Percentiles rank a stretch among this genome's conserved stretches.
phyloP scores from a whole-genome alignment of 1,140 invertebrate genomes.

The Pachypeltis micranthus region DNA sequence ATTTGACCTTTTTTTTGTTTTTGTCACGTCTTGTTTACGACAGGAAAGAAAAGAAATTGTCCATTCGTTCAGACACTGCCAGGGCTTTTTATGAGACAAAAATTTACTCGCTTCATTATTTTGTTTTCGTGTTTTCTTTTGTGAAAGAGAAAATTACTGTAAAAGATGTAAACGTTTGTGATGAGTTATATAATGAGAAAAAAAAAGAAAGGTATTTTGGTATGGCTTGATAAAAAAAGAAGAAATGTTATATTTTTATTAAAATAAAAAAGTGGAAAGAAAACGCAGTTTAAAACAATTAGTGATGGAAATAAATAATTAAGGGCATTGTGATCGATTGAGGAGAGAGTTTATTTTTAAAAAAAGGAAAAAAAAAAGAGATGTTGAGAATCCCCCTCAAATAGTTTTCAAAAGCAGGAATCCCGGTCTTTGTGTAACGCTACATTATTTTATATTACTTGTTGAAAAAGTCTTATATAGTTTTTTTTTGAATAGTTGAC shows the following conservation, averaged over 20 bases:
- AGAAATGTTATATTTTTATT: constrained; percentile 18
- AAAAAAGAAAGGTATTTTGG: constrained; percentile 24
- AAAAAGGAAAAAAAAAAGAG: neutral
- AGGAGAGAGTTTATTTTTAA: constrained; percentile 6
- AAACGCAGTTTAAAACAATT: neutral
- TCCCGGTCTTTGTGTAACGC: too few species aligned
- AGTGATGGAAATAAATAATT: neutral
- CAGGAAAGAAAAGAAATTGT: constrained; percentile 17
- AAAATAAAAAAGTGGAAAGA: constrained; percentile 10
- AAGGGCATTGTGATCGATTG: constrained; percentile 5
- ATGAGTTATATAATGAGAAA: constrained; percentile 18
- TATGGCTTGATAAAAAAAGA: constrained; percentile 21
- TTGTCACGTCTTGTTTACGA: neutral
- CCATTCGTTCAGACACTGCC: constrained; percentile 20
- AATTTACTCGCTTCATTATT: neutral
- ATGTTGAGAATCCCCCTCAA: neutral
- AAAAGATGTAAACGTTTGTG: constrained; percentile 15
- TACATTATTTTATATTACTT: too few species aligned
- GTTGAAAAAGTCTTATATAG: too few species aligned
- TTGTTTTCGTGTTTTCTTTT: neutral
- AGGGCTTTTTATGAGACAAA: constrained; percentile 6
- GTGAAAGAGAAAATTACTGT: neutral
- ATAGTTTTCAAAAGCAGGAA: too few species aligned
- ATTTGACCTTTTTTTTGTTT: neutral
- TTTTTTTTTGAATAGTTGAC: too few species aligned